Evolutionary conservation across 2,888 invertebrate species (phyloP).

Genomic region (Torymus tubicola): DNA sequence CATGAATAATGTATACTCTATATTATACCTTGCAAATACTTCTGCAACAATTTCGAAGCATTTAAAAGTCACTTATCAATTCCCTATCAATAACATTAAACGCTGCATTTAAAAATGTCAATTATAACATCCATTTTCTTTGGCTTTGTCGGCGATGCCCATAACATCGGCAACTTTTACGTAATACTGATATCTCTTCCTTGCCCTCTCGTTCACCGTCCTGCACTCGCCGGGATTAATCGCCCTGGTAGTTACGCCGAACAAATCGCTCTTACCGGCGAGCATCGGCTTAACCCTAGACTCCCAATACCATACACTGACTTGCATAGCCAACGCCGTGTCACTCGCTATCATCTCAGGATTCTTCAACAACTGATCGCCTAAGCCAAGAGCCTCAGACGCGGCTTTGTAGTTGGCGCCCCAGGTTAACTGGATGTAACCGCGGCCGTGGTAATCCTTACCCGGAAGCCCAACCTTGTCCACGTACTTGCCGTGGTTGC

Average conservation of each 20-base stretch:
- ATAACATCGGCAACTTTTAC: conserved; percentile 26
- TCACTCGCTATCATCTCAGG: not conserved
- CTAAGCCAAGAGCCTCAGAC: not conserved
- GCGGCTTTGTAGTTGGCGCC: conserved; percentile 17
- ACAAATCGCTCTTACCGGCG: not conserved
- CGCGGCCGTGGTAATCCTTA: conserved; percentile 44
- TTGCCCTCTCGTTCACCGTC: not conserved
- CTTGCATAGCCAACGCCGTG: conserved; percentile 18
- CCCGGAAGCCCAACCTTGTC: conserved; percentile 43
- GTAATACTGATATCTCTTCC: conserved; percentile 31
- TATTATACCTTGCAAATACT: too few relatives aligned
- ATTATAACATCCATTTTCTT: conserved; percentile 46
- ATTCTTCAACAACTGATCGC: not conserved
- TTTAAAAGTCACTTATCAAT: too few relatives aligned
- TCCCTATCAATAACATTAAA: too few relatives aligned
- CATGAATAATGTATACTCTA: too few relatives aligned
- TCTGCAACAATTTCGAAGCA: too few relatives aligned
- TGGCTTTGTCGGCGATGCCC: conserved; percentile 3
- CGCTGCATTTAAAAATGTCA: not conserved
- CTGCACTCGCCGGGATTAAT: conserved; percentile 21
- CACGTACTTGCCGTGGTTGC: not conserved
- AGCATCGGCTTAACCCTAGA: conserved; percentile 8
- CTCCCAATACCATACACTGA: conserved; percentile 44
- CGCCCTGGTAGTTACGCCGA: conserved; percentile 34
- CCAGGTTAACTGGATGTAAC: conserved; percentile 43